Base-by-base conservation (phyloP, 1,140 invertebrate species). In the Bicyclus anynana region DNA sequence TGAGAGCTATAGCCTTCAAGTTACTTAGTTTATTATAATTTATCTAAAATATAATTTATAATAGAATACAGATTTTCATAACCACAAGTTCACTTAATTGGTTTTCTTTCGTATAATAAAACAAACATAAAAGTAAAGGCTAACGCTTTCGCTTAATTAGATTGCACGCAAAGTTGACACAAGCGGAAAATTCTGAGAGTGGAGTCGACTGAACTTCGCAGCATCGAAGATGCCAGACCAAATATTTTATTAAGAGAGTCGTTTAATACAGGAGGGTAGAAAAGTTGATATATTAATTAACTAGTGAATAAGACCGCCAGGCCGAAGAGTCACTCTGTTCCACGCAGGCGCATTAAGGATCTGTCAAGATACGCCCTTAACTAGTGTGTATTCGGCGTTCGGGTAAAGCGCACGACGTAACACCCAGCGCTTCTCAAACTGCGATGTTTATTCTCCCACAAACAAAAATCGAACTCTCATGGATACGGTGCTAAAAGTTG, bases 281-380 rank as follows among this genome's bases (percentile, higher is more conserved):
- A 84, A 87, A 87, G 82, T 87, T 87, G 82, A 87, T 85, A 85
- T 85, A 87, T 87, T 87, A 87, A 87, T 85, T 87, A 87, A 87
- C 77, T 84, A 65, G 67, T 74, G 75, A 84, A 84, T 82, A 84
- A 85, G 79, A 83, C 77, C 72, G 74, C 74, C 71, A 74, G 70
- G 74, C 65, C 69, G 71, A 84, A 84, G 83, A 86, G 77, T 85
- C 78, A 84, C 78, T 83, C 71, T 49, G 71, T 69, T 77, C 57
- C 61, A 77, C 82, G 84, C 84, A 87, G 57, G 84, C 84, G 84
- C 80, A 78, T 29, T 78, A 68, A 71, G 64, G 67, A 59, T 55
- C 55, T 66, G 55, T 74, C 65, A 69, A 73, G 72, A 71, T 80
- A 84, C 80, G 80, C 79, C 74, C 77, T 80, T 76, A 77, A 54